phyloP scores from a whole-genome alignment of 2,113 vertebrate genomes.

The Ariopsis seemanni region DNA sequence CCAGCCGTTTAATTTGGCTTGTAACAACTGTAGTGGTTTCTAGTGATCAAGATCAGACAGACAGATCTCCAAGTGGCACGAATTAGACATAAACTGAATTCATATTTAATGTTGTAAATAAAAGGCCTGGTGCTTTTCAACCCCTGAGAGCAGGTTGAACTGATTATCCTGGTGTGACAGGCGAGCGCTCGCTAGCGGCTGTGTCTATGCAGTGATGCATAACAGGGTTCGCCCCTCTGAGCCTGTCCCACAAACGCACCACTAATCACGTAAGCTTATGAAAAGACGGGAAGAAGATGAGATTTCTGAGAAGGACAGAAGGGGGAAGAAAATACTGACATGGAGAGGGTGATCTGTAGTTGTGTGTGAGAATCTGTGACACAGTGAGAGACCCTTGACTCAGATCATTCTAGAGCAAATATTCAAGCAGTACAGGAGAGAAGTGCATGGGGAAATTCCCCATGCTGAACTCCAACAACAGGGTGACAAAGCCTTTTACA shows the following conservation, averaged over 20 bases:
- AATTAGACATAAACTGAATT: background rate
- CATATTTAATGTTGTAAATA: background rate
- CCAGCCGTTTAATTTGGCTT: background rate
- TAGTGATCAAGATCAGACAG: background rate
- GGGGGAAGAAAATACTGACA: constrained; percentile 6
- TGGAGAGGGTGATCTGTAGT: background rate
- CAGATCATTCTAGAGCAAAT: constrained; percentile 43
- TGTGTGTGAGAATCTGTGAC: background rate
- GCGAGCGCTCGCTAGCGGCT: background rate
- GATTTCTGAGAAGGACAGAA: constrained; percentile 34
- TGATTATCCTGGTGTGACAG: constrained; percentile 4
- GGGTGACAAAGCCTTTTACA: constrained; percentile 15
- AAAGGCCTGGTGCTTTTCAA: background rate
- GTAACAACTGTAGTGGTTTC: background rate
- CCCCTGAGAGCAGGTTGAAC: background rate
- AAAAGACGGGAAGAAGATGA: constrained; percentile 17
- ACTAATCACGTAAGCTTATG: background rate
- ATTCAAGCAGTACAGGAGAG: constrained; percentile 10
- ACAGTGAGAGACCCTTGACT: constrained; percentile 41
- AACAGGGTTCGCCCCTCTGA: constrained; percentile 24
- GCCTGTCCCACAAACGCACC: background rate
- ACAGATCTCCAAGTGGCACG: too few species aligned
- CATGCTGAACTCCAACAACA: constrained; percentile 8
- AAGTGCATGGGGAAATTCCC: constrained; percentile 41
- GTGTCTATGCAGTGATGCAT: background rate